These are phyloP conservation scores for Cabera pusaria DNA, from an alignment of 2,888 invertebrate species.

Conservation along the genomic window DNA sequence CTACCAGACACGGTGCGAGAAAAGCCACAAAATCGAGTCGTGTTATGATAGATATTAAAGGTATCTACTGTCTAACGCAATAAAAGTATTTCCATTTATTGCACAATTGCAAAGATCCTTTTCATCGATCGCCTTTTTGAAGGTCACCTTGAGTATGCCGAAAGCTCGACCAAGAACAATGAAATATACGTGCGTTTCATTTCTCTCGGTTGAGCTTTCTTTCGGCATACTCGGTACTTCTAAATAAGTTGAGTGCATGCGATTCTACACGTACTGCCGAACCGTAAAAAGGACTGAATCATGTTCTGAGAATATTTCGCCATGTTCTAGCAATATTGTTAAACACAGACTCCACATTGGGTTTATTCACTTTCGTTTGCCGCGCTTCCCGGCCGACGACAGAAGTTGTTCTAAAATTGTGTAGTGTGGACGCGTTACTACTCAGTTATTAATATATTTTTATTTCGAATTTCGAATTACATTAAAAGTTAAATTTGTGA, in stretches of 20 bases:
- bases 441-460: no score
- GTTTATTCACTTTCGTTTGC: no score
- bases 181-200: no score
- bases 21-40: no score
- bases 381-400: conserved; percentile 12
- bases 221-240: no score
- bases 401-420: conserved; percentile 6
- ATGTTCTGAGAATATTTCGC: conserved; percentile 28
- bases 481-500: neutral
- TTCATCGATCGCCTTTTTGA: conserved; percentile 52
- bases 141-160: conserved; percentile 75
- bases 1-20: no score
- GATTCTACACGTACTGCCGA: conserved; percentile 46
- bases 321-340: conserved; percentile 24
- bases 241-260: conserved; percentile 39
- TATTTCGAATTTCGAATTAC: conserved; percentile 2
- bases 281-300: no score
- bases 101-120: conserved; percentile 6
- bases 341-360: no score
- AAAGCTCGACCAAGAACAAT: conserved; percentile 54
- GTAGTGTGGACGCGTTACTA: conserved; percentile 3
- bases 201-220: no score
- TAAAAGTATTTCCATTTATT: conserved; percentile 5
- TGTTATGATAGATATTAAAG: no score
- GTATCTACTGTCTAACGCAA: no score